Evolutionary conservation across 2,797 vertebrate species (phyloP).

Genomic region (Poecilia wingei): DNA sequence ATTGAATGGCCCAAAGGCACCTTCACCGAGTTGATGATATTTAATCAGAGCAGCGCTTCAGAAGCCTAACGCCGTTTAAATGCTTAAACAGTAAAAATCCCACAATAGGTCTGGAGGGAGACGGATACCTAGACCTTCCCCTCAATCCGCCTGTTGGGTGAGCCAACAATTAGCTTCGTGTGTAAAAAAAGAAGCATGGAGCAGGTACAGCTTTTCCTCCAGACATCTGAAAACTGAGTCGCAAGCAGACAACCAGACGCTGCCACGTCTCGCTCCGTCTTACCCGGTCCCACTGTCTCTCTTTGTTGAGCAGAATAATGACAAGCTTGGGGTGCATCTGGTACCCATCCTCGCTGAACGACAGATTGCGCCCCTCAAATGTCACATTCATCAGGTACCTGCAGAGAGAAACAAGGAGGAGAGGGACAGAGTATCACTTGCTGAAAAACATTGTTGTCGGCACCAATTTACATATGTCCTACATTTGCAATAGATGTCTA

Average conservation of each 20-base stretch:
- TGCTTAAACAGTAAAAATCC: constrained; percentile 51
- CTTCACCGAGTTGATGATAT: constrained; percentile 58
- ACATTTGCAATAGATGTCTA: background rate
- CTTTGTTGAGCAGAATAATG: constrained; percentile 96
- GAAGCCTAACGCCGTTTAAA: constrained; percentile 49
- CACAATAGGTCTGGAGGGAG: constrained; percentile 37
- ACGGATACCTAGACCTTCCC: constrained; percentile 13
- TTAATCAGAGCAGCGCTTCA: constrained; percentile 50
- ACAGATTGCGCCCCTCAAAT: constrained; percentile 97
- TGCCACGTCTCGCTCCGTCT: constrained; percentile 74
- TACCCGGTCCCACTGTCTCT: constrained; percentile 96
- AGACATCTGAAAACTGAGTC: background rate
- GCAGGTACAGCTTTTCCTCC: background rate
- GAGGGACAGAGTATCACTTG: constrained; percentile 1
- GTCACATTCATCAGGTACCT: constrained; percentile 96
- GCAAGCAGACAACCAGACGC: background rate
- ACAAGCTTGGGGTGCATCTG: constrained; percentile 99
- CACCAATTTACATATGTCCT: background rate
- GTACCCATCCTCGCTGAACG: constrained; percentile 97
- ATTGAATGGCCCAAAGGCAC: constrained; percentile 62
- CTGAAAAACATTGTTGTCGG: background rate
- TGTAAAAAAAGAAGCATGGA: background rate
- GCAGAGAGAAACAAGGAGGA: constrained; percentile 24
- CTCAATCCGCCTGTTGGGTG: background rate
- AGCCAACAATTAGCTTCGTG: background rate